Percentiles rank a stretch among this genome's conserved stretches.
phyloP scores from a whole-genome alignment of 2,888 invertebrate species.

The Macrosoma leucophasiata region DNA sequence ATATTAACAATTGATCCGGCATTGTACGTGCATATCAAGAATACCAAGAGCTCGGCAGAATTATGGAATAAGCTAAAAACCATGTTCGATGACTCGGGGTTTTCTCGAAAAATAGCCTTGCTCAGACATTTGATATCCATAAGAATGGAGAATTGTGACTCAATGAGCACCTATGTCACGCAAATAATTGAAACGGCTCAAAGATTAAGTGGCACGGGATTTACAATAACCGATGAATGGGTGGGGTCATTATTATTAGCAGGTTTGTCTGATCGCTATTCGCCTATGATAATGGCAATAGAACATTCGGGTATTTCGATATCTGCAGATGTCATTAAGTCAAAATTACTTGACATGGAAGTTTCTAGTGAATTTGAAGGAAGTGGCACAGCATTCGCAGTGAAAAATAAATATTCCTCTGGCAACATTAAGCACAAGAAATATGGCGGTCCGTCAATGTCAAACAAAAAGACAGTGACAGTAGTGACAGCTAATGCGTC shows the following conservation, averaged over 20 bases:
- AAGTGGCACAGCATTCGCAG: background rate
- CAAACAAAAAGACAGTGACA: too few species aligned
- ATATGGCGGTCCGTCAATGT: constrained; percentile 2
- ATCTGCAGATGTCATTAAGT: constrained; percentile 11
- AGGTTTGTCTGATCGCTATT: constrained; percentile 18
- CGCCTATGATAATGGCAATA: constrained; percentile 9
- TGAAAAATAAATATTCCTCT: background rate
- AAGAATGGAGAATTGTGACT: constrained; percentile 21
- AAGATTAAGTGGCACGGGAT: constrained; percentile 23
- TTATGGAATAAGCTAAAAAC: constrained; percentile 22
- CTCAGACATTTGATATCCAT: constrained; percentile 23
- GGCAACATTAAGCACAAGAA: background rate
- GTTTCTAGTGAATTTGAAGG: background rate
- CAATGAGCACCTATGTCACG: constrained; percentile 25
- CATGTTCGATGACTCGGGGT: constrained; percentile 26
- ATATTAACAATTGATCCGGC: constrained; percentile 17
- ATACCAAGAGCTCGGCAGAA: constrained; percentile 20
- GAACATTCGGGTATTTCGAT: constrained; percentile 9
- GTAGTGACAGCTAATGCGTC: background rate
- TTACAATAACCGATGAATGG: constrained; percentile 26
- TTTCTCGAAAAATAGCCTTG: constrained; percentile 19
- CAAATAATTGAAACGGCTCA: constrained; percentile 24
- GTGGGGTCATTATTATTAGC: constrained; percentile 21
- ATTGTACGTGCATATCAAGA: constrained; percentile 23
- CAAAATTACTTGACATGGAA: constrained; percentile 7